phyloP scores from a whole-genome alignment of 2,113 vertebrate genomes.

The Pyxicephalus adspersus region DNA sequence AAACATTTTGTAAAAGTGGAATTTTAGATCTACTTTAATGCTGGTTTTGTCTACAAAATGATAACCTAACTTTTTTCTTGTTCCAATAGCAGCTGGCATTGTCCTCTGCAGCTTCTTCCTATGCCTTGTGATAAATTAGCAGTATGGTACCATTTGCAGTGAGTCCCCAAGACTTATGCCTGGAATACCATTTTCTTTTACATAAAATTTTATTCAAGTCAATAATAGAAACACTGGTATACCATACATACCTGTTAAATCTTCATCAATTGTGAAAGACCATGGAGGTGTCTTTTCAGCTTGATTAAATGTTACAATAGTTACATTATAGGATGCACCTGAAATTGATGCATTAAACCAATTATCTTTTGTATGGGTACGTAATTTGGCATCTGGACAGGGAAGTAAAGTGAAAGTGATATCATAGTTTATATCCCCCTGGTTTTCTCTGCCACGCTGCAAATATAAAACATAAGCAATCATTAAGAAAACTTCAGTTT shows the following conservation, averaged over 20 bases:
- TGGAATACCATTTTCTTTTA: background rate
- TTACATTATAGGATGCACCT: slow-evolving; percentile 22
- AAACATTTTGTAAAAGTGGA: no score
- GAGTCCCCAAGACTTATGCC: no score
- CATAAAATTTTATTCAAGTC: background rate
- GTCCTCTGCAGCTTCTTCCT: no score
- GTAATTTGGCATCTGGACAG: background rate
- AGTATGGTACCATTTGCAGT: no score
- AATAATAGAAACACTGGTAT: background rate
- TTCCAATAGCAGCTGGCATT: no score
- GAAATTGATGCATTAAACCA: background rate
- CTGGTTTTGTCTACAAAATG: no score
- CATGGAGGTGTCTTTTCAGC: slow-evolving; percentile 5
- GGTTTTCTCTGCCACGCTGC: slow-evolving; percentile 3
- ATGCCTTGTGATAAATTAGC: no score
- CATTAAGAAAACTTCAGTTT: background rate
- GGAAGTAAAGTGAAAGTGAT: background rate
- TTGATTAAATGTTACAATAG: slow-evolving; percentile 11
- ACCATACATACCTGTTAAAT: slow-evolving; percentile 1
- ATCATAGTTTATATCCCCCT: background rate
- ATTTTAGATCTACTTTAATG: no score
- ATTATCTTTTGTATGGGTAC: background rate
- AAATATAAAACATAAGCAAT: background rate
- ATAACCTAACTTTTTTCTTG: no score
- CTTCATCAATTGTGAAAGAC: slow-evolving; percentile 16